These are phyloP conservation scores for Heliconius ethilla DNA, from an alignment of 2,888 invertebrate species.

Conservation along the genomic window DNA sequence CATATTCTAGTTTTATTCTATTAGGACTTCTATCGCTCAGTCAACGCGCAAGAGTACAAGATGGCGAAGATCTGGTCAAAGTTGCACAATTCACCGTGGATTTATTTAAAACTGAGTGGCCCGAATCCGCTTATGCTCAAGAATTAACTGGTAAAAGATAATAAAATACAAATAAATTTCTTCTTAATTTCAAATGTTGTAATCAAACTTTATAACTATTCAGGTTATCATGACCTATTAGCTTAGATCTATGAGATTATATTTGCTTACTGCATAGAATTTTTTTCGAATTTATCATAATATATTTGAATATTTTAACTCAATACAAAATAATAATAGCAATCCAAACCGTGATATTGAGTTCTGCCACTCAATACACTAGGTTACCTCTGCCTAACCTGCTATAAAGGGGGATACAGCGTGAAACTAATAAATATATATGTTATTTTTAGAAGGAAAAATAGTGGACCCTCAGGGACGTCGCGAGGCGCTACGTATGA, in stretches of 20 bases:
- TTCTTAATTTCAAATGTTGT: not conserved
- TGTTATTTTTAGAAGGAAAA: constrained; percentile 55
- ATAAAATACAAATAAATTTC: not conserved
- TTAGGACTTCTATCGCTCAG: constrained; percentile 57
- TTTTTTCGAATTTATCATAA: too few species aligned
- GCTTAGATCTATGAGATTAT: not conserved
- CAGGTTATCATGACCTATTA: not conserved
- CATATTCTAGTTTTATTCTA: not conserved
- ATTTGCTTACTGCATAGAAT: not conserved
- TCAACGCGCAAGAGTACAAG: constrained; percentile 49
- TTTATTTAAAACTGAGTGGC: constrained; percentile 64
- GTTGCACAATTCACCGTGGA: constrained; percentile 59
- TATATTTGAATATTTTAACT: too few species aligned
- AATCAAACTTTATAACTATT: not conserved
- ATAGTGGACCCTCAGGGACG: constrained; percentile 58
- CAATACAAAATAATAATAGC: too few species aligned
- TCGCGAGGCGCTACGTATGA: constrained; percentile 54
- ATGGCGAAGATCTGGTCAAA: constrained; percentile 54
- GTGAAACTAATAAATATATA: not conserved
- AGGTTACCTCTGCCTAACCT: not conserved
- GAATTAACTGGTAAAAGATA: constrained; percentile 55
- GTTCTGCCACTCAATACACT: not conserved
- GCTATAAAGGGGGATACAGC: not conserved
- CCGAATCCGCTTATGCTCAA: constrained; percentile 49
- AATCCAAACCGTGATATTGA: too few species aligned